A percentile compares a stretch with the other conserved stretches of the same genome.
These are phyloP conservation scores for Manduca sexta DNA, from an alignment of 1,140 invertebrate genomes.

Conservation along the genomic window DNA sequence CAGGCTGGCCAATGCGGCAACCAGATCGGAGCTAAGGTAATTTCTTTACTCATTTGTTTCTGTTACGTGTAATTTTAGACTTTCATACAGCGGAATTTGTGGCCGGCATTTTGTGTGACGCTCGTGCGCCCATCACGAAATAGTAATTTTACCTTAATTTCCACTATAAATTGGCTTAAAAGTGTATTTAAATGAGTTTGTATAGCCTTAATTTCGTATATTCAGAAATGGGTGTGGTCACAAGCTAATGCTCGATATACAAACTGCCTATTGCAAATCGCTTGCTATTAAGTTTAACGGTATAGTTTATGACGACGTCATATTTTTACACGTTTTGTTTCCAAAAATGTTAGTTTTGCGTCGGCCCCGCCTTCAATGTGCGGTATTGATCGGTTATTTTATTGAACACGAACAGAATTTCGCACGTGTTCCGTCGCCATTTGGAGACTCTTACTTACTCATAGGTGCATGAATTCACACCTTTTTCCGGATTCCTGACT, in stretches of 20 bases:
- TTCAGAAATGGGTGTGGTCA: no score
- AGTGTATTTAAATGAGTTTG: no score
- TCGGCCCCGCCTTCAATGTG: slow-evolving; percentile 3
- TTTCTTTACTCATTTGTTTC: slow-evolving; percentile 48
- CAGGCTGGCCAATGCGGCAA: slow-evolving; percentile 90
- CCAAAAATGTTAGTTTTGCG: no score
- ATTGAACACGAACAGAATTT: slow-evolving; percentile 14
- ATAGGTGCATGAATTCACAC: not conserved
- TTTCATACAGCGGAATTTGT: slow-evolving; percentile 21
- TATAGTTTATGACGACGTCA: no score
- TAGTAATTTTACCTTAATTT: slow-evolving; percentile 3
- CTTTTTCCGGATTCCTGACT: no score
- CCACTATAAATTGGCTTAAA: not conserved
- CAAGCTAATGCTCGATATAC: no score
- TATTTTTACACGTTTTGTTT: no score
- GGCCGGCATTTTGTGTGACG: slow-evolving; percentile 70
- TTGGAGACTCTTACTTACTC: slow-evolving; percentile 11
- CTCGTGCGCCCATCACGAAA: slow-evolving; percentile 17
- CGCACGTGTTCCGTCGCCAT: slow-evolving; percentile 37
- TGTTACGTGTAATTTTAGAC: slow-evolving; percentile 11
- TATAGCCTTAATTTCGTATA: no score
- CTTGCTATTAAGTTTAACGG: no score
- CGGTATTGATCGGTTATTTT: slow-evolving; percentile 25
- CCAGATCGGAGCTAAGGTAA: slow-evolving; percentile 89
- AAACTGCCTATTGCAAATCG: no score